Evolutionary conservation across 1,140 invertebrate species (phyloP), one percentile per base, ranked within the genome.

Genomic region (Ylistrum balloti): DNA sequence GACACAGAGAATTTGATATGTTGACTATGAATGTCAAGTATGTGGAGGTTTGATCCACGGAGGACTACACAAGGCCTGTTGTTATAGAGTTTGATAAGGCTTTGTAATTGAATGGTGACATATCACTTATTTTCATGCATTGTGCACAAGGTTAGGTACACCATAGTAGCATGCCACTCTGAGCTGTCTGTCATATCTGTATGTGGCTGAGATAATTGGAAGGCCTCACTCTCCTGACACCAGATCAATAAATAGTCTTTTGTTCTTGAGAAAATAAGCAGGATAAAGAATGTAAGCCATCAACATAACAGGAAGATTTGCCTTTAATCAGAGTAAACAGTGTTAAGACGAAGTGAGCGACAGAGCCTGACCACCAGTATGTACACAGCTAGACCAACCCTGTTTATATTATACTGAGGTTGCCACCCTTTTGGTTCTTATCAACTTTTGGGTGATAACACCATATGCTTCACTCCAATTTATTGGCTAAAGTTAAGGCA

Each of bases 101-200:
- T 28, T 74, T 74, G 56, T 74, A 74, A 74, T 74, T 74, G 56
- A 74, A 74, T 74, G 56, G 56, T n/a, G 56, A 74, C 56, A 74
- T 74, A 74, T 74, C 56, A n/a, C 56, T 74, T 74, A 74, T 74
- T 74, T 74, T 74, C 56, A 74, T 74, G 56, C 56, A 74, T 74
- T n/a, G 56, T 74, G 56, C 56, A 74, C 56, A 74, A 74, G 56
- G 56, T 28, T 74, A 74, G 56, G 22, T 17, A 74, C 56, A 74
- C 28, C n/a, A n/a, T n/a, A 17, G 56, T 7, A n/a, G 56, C 56
- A n/a, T 74, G 56, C 9, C 56, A 5, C 56, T 28, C 56, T 74
- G 56, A 74, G n/a, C 56, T 74, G 56, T 28, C 56, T 74, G 56
- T 74, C 56, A 74, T 74, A 74, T 74, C 56, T 74, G 22, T 74